Evolutionary conservation across 2,888 invertebrate genomes (phyloP).

Genomic region (Baccha elongata): DNA sequence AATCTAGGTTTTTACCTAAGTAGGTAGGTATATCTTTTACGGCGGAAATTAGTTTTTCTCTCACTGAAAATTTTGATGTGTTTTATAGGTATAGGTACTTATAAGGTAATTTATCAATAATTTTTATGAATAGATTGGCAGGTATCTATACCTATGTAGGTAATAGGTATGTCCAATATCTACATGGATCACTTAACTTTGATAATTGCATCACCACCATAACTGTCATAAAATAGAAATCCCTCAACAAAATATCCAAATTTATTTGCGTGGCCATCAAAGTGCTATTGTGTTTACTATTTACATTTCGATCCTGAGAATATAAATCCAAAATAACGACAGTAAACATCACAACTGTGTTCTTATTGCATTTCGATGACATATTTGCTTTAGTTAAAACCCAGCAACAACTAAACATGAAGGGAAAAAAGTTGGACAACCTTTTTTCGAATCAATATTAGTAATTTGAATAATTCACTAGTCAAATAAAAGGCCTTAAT

Average conservation of each 20-base stretch:
- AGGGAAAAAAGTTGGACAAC: slow-evolving; percentile 73
- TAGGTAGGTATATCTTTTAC: too few species aligned
- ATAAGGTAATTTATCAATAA: too few species aligned
- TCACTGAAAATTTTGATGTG: too few species aligned
- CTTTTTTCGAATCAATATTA: slow-evolving; percentile 81
- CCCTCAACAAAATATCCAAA: slow-evolving; percentile 38
- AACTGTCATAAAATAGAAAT: slow-evolving; percentile 35
- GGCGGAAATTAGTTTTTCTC: too few species aligned
- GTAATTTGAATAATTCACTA: slow-evolving; percentile 83
- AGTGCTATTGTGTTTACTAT: slow-evolving; percentile 58
- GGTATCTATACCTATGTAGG: too few species aligned
- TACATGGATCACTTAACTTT: slow-evolving; percentile 16
- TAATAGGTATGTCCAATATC: too few species aligned
- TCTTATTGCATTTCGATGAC: slow-evolving; percentile 80
- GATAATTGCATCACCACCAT: slow-evolving; percentile 39
- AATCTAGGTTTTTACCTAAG: too few species aligned
- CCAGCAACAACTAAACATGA: slow-evolving; percentile 78
- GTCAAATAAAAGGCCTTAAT: slow-evolving; percentile 82
- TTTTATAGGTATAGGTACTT: too few species aligned
- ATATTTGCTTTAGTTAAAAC: slow-evolving; percentile 80
- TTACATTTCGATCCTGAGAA: slow-evolving; percentile 61
- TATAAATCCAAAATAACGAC: slow-evolving; percentile 69
- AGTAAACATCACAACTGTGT: slow-evolving; percentile 72
- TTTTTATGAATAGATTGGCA: too few species aligned
- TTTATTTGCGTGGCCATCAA: slow-evolving; percentile 54